Evolutionary conservation across 2,888 invertebrate species (phyloP).

Genomic region (Netelia melanura): DNA sequence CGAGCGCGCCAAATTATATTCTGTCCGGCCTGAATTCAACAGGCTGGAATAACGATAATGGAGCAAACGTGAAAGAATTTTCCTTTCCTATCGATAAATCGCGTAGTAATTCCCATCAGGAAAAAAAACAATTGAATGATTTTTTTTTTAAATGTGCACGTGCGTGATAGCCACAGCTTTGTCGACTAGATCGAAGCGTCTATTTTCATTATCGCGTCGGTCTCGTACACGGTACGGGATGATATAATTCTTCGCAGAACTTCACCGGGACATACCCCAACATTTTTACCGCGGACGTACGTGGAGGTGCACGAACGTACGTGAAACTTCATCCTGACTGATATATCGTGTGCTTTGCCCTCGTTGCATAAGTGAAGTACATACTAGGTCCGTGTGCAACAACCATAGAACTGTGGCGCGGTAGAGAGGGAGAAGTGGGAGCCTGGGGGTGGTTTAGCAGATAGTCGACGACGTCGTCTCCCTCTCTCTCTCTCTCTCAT

Average conservation of each 20-base stretch:
- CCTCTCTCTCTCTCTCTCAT: conserved; percentile 15
- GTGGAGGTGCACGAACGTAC: neutral
- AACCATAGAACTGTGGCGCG: conserved; percentile 11
- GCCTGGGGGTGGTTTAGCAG: neutral
- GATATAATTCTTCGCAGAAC: conserved; percentile 12
- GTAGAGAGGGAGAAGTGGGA: neutral
- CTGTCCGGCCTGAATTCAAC: no score
- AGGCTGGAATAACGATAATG: no score
- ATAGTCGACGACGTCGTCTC: neutral
- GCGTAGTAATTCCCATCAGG: no score
- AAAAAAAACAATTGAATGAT: no score
- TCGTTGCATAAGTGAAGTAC: conserved; percentile 30
- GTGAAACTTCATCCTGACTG: neutral
- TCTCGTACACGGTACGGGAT: neutral
- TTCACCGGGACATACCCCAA: neutral
- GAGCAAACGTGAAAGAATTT: no score
- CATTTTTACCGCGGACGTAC: neutral
- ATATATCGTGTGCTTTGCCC: conserved; percentile 17
- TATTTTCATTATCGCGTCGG: neutral
- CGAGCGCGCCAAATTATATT: no score
- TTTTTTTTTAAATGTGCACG: neutral
- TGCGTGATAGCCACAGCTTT: neutral
- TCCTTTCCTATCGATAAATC: no score
- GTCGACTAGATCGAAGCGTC: neutral
- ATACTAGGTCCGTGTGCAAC: conserved; percentile 30